Evolutionary conservation across 2,888 invertebrate species (phyloP).

Genomic region (Atethmia centrago): DNA sequence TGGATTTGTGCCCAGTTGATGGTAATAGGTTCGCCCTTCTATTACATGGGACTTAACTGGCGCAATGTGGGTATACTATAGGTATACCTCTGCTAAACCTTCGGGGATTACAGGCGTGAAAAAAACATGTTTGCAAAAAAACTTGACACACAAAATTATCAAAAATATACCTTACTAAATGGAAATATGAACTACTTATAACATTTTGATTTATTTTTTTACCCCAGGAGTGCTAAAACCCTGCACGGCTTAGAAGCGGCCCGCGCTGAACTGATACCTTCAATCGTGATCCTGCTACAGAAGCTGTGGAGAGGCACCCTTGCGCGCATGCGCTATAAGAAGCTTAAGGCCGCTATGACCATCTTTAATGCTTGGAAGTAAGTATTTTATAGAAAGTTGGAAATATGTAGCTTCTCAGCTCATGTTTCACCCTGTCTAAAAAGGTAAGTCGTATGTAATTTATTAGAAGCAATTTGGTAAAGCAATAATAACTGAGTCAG

Average conservation of each 20-base stretch:
- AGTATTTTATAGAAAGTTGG: conserved; percentile 65
- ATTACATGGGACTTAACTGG: too few species aligned
- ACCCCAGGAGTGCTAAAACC: conserved; percentile 94
- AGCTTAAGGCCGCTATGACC: conserved; percentile 95
- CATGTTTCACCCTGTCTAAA: background rate
- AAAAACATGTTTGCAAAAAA: background rate
- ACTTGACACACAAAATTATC: background rate
- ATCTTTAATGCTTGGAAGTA: conserved; percentile 95
- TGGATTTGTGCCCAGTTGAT: too few species aligned
- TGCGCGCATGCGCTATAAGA: conserved; percentile 94
- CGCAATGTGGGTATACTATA: too few species aligned
- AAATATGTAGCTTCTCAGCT: background rate
- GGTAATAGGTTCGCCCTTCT: too few species aligned
- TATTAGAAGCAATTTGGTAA: too few species aligned
- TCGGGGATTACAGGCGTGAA: too few species aligned
- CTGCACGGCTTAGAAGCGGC: conserved; percentile 97
- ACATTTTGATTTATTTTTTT: background rate
- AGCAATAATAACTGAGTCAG: too few species aligned
- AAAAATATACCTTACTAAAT: background rate
- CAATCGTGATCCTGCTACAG: conserved; percentile 97
- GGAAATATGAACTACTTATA: background rate
- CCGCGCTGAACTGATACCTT: conserved; percentile 96
- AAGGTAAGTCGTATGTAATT: too few species aligned
- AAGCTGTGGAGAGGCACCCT: conserved; percentile 97
- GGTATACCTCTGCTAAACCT: too few species aligned